Percentiles rank a stretch among this genome's conserved stretches.
phyloP scores from a whole-genome alignment of 2,888 invertebrate species.

The Spodoptera littoralis region DNA sequence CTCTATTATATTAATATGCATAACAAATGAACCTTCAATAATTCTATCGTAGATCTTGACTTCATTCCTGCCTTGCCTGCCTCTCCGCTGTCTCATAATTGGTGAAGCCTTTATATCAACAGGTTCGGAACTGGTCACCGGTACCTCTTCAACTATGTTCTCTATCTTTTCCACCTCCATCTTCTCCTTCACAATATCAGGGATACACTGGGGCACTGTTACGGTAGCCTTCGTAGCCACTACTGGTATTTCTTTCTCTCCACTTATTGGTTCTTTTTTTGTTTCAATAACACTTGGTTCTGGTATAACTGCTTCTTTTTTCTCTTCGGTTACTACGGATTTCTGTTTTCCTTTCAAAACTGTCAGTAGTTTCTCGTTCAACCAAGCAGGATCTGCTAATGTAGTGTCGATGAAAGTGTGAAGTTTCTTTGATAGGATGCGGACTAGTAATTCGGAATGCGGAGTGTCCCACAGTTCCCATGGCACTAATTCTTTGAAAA shows the following conservation, averaged over 20 bases:
- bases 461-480: constrained; percentile 92
- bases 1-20: not conserved
- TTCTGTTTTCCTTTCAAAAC: constrained; percentile 66
- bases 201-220: constrained; percentile 58
- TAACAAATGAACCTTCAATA: constrained; percentile 77
- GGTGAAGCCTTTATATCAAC: constrained; percentile 84
- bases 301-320: constrained; percentile 6
- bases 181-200: constrained; percentile 53
- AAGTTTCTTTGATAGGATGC: constrained; percentile 90
- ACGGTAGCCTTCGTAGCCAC: constrained; percentile 59
- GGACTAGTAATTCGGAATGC: constrained; percentile 90
- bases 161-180: constrained; percentile 45
- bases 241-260: constrained; percentile 65
- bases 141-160: constrained; percentile 63
- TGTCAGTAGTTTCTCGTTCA: constrained; percentile 79
- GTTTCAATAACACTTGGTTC: constrained; percentile 15
- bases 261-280: constrained; percentile 40
- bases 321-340: constrained; percentile 22
- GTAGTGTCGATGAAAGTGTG: constrained; percentile 83
- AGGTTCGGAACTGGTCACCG: constrained; percentile 65
- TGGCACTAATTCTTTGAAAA: constrained; percentile 90
- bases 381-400: constrained; percentile 85
- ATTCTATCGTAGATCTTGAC: constrained; percentile 87
- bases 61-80: constrained; percentile 81
- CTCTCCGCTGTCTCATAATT: constrained; percentile 76